Evolutionary conservation across 2,113 vertebrate genomes (phyloP).

Genomic region (Ictalurus punctatus): DNA sequence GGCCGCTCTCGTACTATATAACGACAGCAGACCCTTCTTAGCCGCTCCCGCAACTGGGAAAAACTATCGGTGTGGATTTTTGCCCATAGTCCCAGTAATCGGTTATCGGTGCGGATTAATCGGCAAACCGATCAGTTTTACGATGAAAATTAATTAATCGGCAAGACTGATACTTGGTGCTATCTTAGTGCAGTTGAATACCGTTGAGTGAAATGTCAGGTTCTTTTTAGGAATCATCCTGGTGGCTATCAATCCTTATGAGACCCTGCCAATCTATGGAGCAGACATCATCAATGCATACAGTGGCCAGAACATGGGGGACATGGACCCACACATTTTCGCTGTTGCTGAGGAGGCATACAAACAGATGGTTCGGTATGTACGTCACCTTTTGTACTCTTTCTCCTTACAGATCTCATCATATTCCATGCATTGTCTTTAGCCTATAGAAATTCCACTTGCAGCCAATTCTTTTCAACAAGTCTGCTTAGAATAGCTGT

Average conservation of each 20-base stretch:
- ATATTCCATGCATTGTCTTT: not conserved
- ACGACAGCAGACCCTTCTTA: no score
- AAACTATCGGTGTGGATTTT: no score
- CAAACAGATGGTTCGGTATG: constrained; percentile 96
- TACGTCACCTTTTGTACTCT: not conserved
- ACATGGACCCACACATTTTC: constrained; percentile 99
- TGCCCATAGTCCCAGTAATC: no score
- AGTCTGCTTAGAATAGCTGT: not conserved
- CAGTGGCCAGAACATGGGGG: constrained; percentile 94
- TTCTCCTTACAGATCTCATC: not conserved
- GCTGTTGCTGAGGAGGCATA: constrained; percentile 97
- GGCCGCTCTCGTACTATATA: no score
- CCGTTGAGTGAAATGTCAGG: not conserved
- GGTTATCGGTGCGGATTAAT: no score
- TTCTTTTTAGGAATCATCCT: constrained; percentile 85
- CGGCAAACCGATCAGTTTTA: no score
- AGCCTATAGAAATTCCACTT: not conserved
- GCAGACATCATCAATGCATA: constrained; percentile 95
- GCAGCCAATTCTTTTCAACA: not conserved
- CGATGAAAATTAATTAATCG: no score
- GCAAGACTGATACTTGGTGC: not conserved
- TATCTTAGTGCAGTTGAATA: not conserved
- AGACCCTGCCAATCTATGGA: constrained; percentile 92
- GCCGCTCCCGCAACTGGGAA: no score
- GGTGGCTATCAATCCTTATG: constrained; percentile 97